Evolutionary conservation across 1,140 invertebrate genomes (phyloP).

Genomic region (Chionoecetes opilio): DNA sequence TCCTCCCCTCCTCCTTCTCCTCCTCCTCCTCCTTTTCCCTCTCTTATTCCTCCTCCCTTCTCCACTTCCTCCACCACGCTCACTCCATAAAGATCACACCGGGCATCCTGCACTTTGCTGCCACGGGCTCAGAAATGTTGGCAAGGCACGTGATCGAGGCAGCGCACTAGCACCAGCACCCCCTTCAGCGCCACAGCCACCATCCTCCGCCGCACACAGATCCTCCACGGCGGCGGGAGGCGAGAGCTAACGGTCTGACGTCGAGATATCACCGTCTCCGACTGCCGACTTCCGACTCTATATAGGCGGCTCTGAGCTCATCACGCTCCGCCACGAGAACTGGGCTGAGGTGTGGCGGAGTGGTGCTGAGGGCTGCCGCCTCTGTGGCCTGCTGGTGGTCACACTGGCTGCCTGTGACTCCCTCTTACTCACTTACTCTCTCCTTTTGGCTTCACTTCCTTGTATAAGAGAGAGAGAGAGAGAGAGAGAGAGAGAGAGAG

Average conservation of each 20-base stretch:
- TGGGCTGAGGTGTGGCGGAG: conserved; percentile 40
- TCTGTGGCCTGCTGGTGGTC: background rate
- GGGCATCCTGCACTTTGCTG: background rate
- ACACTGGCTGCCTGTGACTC: background rate
- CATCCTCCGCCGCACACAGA: background rate
- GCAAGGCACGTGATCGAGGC: background rate
- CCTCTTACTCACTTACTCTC: background rate
- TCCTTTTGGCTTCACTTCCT: background rate
- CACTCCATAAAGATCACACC: background rate
- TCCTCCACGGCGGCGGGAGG: background rate
- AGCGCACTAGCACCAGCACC: conserved; percentile 13
- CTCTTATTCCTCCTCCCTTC: background rate
- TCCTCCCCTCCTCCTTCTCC: background rate
- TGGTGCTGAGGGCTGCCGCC: conserved; percentile 12
- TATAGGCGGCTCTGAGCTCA: background rate
- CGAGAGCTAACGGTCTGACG: conserved; percentile 44
- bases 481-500: conserved; percentile 56
- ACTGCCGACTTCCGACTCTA: conserved; percentile 48
- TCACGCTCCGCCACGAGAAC: conserved; percentile 47
- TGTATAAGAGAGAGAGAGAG: conserved; percentile 47
- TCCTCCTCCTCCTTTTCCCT: background rate
- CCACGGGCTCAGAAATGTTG: background rate
- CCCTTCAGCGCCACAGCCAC: background rate
- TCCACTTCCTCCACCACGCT: background rate
- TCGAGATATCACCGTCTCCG: conserved; percentile 45